Evolutionary conservation across 2,113 vertebrate species (phyloP).

Genomic region (Hymenochirus boettgeri): DNA sequence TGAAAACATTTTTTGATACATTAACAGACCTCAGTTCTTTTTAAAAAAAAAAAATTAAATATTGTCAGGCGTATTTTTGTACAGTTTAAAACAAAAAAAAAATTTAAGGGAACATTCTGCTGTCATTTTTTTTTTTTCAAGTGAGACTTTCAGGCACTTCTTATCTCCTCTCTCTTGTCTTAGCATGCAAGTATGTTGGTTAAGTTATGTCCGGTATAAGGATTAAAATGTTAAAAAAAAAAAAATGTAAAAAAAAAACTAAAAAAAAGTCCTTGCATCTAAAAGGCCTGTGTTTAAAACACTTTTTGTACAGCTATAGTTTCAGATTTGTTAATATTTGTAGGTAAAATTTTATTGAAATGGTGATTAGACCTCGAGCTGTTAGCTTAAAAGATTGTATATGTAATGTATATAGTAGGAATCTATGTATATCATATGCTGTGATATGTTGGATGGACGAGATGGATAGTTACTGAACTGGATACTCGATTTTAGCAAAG

Average conservation of each 20-base stretch:
- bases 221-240: constrained; percentile 82
- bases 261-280: constrained; percentile 87
- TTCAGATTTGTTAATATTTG: constrained; percentile 99
- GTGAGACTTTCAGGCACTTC: constrained; percentile 99
- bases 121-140: constrained; percentile 75
- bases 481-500: constrained; percentile 91
- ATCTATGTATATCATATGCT: constrained; percentile 98
- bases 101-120: constrained; percentile 99
- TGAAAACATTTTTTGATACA: constrained; percentile 99
- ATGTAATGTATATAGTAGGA: constrained; percentile 99
- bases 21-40: constrained; percentile 99
- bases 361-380: constrained; percentile 97
- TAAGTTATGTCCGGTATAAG: constrained; percentile 90
- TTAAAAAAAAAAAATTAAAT: constrained; percentile 94
- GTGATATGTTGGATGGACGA: constrained; percentile 97
- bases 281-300: constrained; percentile 93
- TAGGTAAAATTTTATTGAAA: constrained; percentile 92
- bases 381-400: constrained; percentile 98
- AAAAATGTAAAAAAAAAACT: constrained; percentile 52
- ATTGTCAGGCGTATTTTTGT: constrained; percentile 99
- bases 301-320: constrained; percentile 98
- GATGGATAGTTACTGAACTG: constrained; percentile 97
- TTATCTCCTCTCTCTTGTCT: constrained; percentile 84
- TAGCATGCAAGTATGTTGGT: constrained; percentile 95
- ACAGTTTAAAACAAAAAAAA: constrained; percentile 94